Evolutionary conservation across 2,113 vertebrate species (phyloP), one percentile per base, ranked within the genome.

Genomic region (Heloderma charlesbogerti): DNA sequence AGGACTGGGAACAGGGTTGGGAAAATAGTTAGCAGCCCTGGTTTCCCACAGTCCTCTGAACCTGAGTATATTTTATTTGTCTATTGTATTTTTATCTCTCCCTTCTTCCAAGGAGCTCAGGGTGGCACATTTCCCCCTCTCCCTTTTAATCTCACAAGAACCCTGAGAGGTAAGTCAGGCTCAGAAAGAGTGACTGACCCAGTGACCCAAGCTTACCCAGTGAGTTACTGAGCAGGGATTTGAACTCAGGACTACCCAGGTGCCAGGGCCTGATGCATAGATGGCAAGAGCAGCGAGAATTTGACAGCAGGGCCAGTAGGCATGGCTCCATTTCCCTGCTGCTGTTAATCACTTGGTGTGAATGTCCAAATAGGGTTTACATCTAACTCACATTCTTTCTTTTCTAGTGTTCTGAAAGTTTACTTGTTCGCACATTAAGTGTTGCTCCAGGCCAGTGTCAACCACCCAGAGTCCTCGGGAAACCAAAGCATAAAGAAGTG

Each of bases 401-500:
- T 1, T 34, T 83, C 18, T 94, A 98, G 99, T 99, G 98, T 95
- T 98, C 98, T 15, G 98, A 98, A 75, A 98, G 98, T 92, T 98
- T 99, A 94, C 98, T 98, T 31, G 98, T 98, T 87, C 98, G 98
- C 67, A 99, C 99, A 54, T 97, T 98, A 90, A 98, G 98, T 86
- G 97, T 99, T 75, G 98, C 98, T 15, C 99, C 99, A 13, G 98
- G 98, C 18, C 98, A 94, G 78, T 99, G 99, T 95, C 98, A 97
- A 89, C 97, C 98, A 0, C 98, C 98, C 1, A 95, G 98, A 91
- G 96, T 98, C 69, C 92, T 98, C 95, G 99, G 98, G 88, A 99
- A 98, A 97, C 98, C 98, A 77, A 99, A 98, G 97, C 99, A 99
- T 98, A 98, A 98, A 97, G 99, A 99, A 91, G 97, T 99, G 86